Evolutionary conservation across 1,140 invertebrate species (phyloP).

Genomic region (Tetraneura akinire): DNA sequence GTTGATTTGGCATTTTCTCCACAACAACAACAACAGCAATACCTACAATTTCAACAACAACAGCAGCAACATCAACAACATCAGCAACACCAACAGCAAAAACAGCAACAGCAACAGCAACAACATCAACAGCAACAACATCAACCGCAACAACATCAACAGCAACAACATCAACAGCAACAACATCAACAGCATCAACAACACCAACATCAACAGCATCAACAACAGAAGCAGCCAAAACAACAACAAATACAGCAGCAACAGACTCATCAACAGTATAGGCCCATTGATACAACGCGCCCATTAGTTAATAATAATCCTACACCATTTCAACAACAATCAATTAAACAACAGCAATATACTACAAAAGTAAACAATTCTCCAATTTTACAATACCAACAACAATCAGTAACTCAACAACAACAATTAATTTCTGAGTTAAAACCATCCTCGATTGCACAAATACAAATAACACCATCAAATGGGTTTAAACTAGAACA

Average conservation of each 20-base stretch:
- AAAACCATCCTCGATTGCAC: conserved; percentile 21
- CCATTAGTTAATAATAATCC: conserved; percentile 55
- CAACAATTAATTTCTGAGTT: conserved; percentile 50
- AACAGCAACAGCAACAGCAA: conserved; percentile 58
- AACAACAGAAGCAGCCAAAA: conserved; percentile 58
- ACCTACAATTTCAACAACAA: conserved; percentile 56
- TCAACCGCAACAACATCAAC: conserved; percentile 52
- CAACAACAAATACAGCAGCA: conserved; percentile 58
- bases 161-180: conserved; percentile 54
- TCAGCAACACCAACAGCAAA: conserved; percentile 57
- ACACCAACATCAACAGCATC: conserved; percentile 55
- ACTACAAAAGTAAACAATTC: conserved; percentile 59
- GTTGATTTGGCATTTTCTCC: conserved; percentile 37
- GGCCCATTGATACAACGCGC: conserved; percentile 53
- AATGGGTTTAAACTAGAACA: conserved; percentile 9
- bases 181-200: conserved; percentile 56
- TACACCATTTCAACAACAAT: conserved; percentile 54
- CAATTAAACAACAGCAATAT: conserved; percentile 50
- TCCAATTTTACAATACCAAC: conserved; percentile 56
- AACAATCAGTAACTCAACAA: conserved; percentile 49
- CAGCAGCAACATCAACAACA: conserved; percentile 58
- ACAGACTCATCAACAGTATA: conserved; percentile 54
- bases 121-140: conserved; percentile 52
- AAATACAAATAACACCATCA: conserved; percentile 29
- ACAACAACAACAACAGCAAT: conserved; percentile 53